phyloP scores from a whole-genome alignment of 2,888 invertebrate genomes.

The Chymomyza fuscimana region DNA sequence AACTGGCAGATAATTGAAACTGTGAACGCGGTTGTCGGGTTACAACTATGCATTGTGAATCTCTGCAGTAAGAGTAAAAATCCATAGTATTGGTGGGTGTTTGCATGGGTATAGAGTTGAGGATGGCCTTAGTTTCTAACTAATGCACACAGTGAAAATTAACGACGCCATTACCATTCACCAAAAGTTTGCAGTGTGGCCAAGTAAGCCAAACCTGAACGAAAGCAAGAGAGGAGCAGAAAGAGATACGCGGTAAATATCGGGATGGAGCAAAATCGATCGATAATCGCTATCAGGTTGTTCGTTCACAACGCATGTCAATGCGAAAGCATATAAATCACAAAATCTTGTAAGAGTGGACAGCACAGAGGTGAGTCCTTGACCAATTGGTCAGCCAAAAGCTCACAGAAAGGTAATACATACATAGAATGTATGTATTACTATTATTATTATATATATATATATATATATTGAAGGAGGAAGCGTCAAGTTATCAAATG shows the following conservation, averaged over 20 bases:
- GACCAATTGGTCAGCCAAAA: conserved; percentile 41
- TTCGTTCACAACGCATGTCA: conserved; percentile 49
- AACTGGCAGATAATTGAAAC: conserved; percentile 30
- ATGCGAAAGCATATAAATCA: conserved; percentile 67
- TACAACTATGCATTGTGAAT: conserved; percentile 27
- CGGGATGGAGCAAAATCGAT: background rate
- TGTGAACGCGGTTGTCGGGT: background rate
- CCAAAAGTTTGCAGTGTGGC: conserved; percentile 57
- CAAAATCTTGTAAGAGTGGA: conserved; percentile 66
- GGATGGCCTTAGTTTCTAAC: conserved; percentile 13
- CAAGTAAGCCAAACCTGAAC: conserved; percentile 28
- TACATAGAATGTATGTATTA: background rate
- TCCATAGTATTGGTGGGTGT: conserved; percentile 13
- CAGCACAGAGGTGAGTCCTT: conserved; percentile 64
- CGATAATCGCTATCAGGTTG: background rate
- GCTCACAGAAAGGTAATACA: conserved; percentile 21
- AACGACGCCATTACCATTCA: conserved; percentile 60
- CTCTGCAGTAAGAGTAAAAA: background rate
- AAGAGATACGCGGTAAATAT: background rate
- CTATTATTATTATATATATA: no score
- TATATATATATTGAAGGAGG: conserved; percentile 31
- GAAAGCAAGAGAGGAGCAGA: conserved; percentile 50
- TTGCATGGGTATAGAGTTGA: background rate
- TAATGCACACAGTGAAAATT: conserved; percentile 60
- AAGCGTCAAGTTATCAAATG: conserved; percentile 72